Evolutionary conservation across 2,888 invertebrate species (phyloP).

Genomic region (Sarcophaga caerulescens): DNA sequence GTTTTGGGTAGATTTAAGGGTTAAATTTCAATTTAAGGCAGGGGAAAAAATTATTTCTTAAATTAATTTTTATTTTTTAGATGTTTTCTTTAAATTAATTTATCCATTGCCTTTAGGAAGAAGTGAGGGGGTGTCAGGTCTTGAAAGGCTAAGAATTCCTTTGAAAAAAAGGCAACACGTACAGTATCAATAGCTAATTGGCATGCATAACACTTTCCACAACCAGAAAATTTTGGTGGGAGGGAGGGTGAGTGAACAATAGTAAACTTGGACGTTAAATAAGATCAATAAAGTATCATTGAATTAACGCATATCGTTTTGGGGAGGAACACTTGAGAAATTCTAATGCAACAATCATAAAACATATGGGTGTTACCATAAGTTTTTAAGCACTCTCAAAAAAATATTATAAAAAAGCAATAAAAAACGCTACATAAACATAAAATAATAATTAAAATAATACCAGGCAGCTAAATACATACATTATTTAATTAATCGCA

Average conservation of each 20-base stretch:
- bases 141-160: too few species aligned
- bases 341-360: not conserved
- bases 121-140: not conserved
- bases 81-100: not conserved
- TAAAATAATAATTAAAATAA: not conserved
- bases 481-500: not conserved
- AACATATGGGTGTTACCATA: slow-evolving; percentile 22
- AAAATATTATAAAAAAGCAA: not conserved
- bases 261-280: slow-evolving; percentile 18
- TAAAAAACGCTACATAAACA: not conserved
- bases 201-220: slow-evolving; percentile 69
- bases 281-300: slow-evolving; percentile 43
- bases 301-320: slow-evolving; percentile 36
- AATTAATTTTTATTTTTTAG: not conserved
- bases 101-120: not conserved
- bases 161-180: slow-evolving; percentile 73
- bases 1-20: too few species aligned
- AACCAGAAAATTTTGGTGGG: slow-evolving; percentile 19
- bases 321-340: not conserved
- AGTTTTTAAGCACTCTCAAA: not conserved
- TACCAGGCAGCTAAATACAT: not conserved
- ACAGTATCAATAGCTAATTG: slow-evolving; percentile 78
- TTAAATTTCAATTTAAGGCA: too few species aligned
- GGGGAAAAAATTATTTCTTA: not conserved
- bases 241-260: not conserved